Evolutionary conservation across 1,140 invertebrate genomes (phyloP), one percentile per base, ranked within the genome.

Genomic region (Popillia japonica): DNA sequence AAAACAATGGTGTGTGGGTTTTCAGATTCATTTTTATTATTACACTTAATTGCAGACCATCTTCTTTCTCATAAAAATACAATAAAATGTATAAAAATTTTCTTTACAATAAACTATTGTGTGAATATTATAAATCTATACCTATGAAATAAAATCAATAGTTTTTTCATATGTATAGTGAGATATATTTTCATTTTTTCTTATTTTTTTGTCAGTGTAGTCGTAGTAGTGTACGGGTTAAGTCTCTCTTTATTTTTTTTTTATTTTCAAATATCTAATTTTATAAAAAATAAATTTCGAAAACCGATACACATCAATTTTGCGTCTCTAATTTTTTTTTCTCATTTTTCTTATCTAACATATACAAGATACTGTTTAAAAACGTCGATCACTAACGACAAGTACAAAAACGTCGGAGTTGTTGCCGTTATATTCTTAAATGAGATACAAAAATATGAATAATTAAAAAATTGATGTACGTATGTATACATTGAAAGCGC

Each of bases 1-100:
- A 64, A 64, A 64, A 7, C n/a, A n/a, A 17, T 14, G 6, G 17
- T n/a, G n/a, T n/a, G n/a, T 23, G 6, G 4, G 6, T 22, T 64
- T 64, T 64, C 2, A 6, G 22, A 64, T 64, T 11, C 44, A 27
- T 64, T 64, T n/a, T 64, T 64, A 64, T 64, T 64, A 23, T n/a
- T 64, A 73, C 72, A 73, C 72, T 27, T 73, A 73, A 40, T 27
- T 42, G 72, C 27, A 42, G 40, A 40, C 72, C 27, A 73, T 17
- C 40, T 73, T 73, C 40, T 11, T 64, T 64, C 44, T 68, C 74
- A 75, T 75, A 75, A 75, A 75, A 75, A 75, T 75, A 75, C 74
- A 48, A 75, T 75, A 75, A 73, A 23, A 75, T n/a, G 74, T 75
- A 75, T 75, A 75, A 75, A 75, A 75, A 75, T 22, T 48, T 48